phyloP scores from a whole-genome alignment of 2,113 vertebrate genomes.

The Alligator sinensis region DNA sequence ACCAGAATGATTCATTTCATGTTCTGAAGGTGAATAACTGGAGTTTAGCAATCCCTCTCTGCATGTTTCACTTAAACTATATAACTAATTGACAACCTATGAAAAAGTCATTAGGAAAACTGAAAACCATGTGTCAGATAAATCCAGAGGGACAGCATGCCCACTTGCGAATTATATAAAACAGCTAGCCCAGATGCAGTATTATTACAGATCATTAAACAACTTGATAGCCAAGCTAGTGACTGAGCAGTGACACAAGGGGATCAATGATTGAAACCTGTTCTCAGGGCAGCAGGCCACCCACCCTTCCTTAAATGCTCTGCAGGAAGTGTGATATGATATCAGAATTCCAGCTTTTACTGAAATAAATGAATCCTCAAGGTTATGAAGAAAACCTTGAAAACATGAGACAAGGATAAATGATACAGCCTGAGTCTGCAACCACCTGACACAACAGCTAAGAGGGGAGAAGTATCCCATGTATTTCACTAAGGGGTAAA shows the following conservation, averaged over 20 bases:
- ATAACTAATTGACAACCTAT: not conserved
- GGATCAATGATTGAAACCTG: not conserved
- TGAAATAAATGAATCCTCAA: not conserved
- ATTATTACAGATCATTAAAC: not conserved
- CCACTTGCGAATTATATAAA: not conserved
- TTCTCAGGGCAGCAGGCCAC: not conserved
- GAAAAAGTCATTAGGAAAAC: not conserved
- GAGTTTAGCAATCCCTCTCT: not conserved
- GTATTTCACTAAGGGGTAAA: not conserved
- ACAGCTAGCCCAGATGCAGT: not conserved
- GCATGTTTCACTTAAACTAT: not conserved
- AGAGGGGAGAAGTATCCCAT: not conserved
- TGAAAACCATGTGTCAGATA: not conserved
- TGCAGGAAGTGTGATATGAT: not conserved
- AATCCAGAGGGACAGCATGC: not conserved
- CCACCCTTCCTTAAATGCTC: not conserved
- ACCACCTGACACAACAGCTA: not conserved
- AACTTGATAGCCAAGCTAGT: not conserved
- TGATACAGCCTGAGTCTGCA: not conserved
- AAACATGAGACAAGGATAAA: not conserved
- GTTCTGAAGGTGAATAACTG: not conserved
- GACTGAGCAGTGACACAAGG: not conserved
- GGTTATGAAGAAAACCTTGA: not conserved
- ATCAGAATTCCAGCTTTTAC: not conserved
- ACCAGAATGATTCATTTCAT: slow-evolving; percentile 16